These are phyloP conservation scores for Synanthedon andrenaeformis DNA, from an alignment of 2,888 invertebrate species.

Conservation along the genomic window DNA sequence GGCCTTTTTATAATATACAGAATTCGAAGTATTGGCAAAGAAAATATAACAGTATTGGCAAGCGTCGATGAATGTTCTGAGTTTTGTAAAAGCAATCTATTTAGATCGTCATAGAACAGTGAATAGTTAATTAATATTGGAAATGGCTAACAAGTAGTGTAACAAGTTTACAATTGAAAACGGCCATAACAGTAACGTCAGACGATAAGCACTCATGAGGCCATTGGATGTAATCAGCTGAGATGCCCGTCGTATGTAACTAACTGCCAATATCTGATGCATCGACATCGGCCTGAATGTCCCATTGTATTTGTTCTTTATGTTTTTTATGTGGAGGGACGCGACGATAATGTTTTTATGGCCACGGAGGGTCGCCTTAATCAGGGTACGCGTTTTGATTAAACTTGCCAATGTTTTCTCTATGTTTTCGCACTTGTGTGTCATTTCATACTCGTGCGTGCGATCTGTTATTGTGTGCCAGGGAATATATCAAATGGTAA, in stretches of 20 bases:
- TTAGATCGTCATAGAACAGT: no score
- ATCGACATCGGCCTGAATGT: conserved; percentile 36
- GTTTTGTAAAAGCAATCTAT: no score
- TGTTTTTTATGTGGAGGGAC: conserved; percentile 65
- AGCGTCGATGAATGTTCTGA: no score
- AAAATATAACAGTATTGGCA: no score
- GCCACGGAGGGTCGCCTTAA: conserved; percentile 57
- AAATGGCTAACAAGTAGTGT: conserved; percentile 5
- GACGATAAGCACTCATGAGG: conserved; percentile 13
- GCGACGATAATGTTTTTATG: conserved; percentile 69
- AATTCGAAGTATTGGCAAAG: no score
- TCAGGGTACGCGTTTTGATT: conserved; percentile 63
- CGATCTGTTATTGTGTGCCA: neutral
- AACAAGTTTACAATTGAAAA: conserved; percentile 47
- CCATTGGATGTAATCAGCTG: conserved; percentile 47
- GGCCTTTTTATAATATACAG: no score
- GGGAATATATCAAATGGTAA: conserved; percentile 1
- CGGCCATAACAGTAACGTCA: conserved; percentile 27
- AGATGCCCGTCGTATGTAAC: conserved; percentile 52
- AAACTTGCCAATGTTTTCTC: conserved; percentile 47
- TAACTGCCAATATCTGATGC: conserved; percentile 69
- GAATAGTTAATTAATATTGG: neutral
- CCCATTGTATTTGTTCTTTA: conserved; percentile 67
- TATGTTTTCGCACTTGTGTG: conserved; percentile 9
- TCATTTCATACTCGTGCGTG: conserved; percentile 2